Evolutionary conservation across 2,888 invertebrate species (phyloP).

Genomic region (Spodoptera picta): DNA sequence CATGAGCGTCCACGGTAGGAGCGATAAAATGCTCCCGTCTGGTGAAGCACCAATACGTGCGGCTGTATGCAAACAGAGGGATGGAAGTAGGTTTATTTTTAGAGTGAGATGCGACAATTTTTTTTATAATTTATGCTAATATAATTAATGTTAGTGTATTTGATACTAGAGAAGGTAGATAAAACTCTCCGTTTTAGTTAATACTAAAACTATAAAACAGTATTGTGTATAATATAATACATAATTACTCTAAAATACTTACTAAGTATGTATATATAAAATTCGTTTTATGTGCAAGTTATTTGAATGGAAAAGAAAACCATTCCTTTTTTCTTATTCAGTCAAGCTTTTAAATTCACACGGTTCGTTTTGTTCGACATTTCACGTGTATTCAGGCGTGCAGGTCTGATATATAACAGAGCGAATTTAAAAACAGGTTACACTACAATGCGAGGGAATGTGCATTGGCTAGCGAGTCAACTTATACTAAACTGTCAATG

Average conservation of each 20-base stretch:
- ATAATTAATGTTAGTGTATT: neutral
- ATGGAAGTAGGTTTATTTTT: constrained; percentile 14
- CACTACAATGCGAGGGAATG: constrained; percentile 16
- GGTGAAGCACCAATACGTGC: constrained; percentile 38
- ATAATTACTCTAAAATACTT: too few species aligned
- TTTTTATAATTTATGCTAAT: constrained; percentile 15
- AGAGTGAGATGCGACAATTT: constrained; percentile 14
- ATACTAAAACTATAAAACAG: too few species aligned
- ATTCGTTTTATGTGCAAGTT: too few species aligned
- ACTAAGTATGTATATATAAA: too few species aligned
- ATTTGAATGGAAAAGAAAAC: too few species aligned
- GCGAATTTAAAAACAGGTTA: constrained; percentile 15
- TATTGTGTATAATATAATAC: too few species aligned
- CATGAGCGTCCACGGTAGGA: constrained; percentile 62
- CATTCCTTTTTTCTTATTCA: neutral
- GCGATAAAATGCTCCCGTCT: constrained; percentile 64
- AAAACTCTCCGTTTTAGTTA: too few species aligned
- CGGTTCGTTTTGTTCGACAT: neutral
- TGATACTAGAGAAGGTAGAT: neutral
- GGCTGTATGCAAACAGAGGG: constrained; percentile 24
- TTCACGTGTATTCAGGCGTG: constrained; percentile 15
- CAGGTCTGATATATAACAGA: constrained; percentile 16
- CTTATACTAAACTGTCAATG: too few species aligned
- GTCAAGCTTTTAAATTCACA: neutral
- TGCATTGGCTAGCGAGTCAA: too few species aligned